phyloP scores from a whole-genome alignment of 2,888 invertebrate species.

The Tetragonisca angustula region DNA sequence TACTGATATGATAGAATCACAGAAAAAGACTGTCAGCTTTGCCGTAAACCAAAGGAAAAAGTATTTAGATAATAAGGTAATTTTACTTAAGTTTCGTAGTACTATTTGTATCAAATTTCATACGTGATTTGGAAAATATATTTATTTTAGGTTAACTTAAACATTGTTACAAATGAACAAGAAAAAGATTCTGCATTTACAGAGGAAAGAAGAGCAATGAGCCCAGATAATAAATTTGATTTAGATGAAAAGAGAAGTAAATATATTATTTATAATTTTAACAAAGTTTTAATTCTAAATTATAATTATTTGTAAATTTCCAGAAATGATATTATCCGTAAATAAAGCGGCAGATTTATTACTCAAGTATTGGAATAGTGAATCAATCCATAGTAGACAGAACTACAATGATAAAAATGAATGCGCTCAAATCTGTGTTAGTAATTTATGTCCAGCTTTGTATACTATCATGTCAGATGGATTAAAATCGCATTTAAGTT shows the following conservation, averaged over 20 bases:
- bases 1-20: constrained; percentile 85
- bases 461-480: constrained; percentile 94
- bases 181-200: constrained; percentile 63
- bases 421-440: constrained; percentile 90
- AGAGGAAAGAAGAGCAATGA: constrained; percentile 75
- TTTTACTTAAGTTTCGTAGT: constrained; percentile 2
- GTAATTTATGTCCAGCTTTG: constrained; percentile 92
- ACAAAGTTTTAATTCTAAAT: background rate
- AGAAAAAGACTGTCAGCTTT: constrained; percentile 91
- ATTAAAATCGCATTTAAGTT: constrained; percentile 91
- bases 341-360: constrained; percentile 91
- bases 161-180: constrained; percentile 55
- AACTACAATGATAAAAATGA: constrained; percentile 86
- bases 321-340: constrained; percentile 90
- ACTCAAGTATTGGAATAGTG: constrained; percentile 88
- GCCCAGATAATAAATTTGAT: constrained; percentile 84
- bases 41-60: constrained; percentile 85
- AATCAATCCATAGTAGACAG: constrained; percentile 86
- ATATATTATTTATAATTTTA: constrained; percentile 1
- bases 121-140: background rate
- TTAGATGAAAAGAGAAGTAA: constrained; percentile 86
- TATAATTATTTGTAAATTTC: constrained; percentile 71
- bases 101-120: background rate
- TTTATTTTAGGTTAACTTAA: constrained; percentile 64
- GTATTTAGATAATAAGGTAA: constrained; percentile 85